Evolutionary conservation across 2,113 vertebrate genomes (phyloP), one percentile per base, ranked within the genome.

Genomic region (Albula glossodonta): DNA sequence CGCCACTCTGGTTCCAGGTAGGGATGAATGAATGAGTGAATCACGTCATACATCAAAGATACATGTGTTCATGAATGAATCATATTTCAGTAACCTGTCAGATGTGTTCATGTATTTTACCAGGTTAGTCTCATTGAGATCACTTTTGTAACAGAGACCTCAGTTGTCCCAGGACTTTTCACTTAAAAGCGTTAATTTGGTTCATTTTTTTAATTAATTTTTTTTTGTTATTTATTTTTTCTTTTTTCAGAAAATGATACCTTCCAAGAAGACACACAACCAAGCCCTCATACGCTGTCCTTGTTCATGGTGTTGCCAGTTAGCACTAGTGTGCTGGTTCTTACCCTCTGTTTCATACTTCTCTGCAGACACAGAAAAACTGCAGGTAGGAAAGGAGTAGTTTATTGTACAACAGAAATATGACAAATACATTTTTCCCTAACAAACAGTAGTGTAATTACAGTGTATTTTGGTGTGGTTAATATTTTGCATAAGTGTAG

Each of bases 281-380:
- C 31, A 10, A 25, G 10, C 56, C 53, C 3, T 13, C 48, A 51
- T 9, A 66, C 77, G 10, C 0, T 4, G 25, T 15, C 60, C 10
- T 4, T 86, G 17, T 77, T 19, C 22, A 17, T 31, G 51, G 4
- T 52, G 49, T 52, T 51, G 6, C 15, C 31, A 25, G 9, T 51
- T 4, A 48, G 63, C 51, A 5, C 78, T 51, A 41, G 17, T n/a
- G 15, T 51, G 8, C 10, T 86, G 25, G 41, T 52, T 17, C 4
- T 83, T 25, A 4, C 78, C 57, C 17, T 86, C 80, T 56, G 80
- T 22, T n/a, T 83, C 2, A 2, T 50, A 12, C 53, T 78, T 31
- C 17, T 78, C n/a, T 78, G 81, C 31, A 83, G 66, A 63, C 57
- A 31, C 41, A 66, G 78, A 86, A 56, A 51, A 83, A 56, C 5